Evolutionary conservation across 2,113 vertebrate species (phyloP).

Genomic region (Clarias macrocephalus): DNA sequence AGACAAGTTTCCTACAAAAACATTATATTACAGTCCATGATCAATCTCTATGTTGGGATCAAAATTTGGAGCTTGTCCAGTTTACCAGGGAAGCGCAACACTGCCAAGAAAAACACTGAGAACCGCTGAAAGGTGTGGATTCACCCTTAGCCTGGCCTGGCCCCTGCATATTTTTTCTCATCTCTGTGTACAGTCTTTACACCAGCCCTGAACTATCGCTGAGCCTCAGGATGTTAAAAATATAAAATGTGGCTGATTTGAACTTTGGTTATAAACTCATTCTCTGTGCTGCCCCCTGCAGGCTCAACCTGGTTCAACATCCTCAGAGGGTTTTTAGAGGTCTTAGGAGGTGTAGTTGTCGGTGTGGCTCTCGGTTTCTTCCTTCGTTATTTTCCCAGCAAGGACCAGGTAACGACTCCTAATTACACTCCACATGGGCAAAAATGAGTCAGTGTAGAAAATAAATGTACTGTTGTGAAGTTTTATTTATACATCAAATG

Average conservation of each 20-base stretch:
- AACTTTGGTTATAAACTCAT: neutral
- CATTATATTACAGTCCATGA: no score
- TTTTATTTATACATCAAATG: neutral
- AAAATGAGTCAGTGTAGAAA: neutral
- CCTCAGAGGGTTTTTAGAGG: slow-evolving; percentile 84
- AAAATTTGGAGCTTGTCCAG: no score
- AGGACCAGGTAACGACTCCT: slow-evolving; percentile 80
- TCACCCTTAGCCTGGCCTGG: no score
- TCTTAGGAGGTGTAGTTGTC: slow-evolving; percentile 79
- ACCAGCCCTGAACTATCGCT: no score
- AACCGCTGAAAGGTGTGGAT: no score
- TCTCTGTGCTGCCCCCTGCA: slow-evolving; percentile 58
- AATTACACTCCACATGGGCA: slow-evolving; percentile 46
- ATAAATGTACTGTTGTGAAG: no score
- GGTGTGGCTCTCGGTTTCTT: slow-evolving; percentile 86
- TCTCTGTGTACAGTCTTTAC: no score
- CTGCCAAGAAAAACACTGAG: no score
- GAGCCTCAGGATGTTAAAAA: neutral
- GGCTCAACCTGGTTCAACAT: slow-evolving; percentile 85
- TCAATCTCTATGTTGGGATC: no score
- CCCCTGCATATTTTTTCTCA: no score
- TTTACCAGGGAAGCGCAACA: no score
- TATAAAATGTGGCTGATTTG: neutral
- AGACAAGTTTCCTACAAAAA: no score
- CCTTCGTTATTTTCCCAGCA: slow-evolving; percentile 89